These are phyloP conservation scores for Ylistrum balloti DNA, from an alignment of 1,140 invertebrate genomes.

Conservation along the genomic window DNA sequence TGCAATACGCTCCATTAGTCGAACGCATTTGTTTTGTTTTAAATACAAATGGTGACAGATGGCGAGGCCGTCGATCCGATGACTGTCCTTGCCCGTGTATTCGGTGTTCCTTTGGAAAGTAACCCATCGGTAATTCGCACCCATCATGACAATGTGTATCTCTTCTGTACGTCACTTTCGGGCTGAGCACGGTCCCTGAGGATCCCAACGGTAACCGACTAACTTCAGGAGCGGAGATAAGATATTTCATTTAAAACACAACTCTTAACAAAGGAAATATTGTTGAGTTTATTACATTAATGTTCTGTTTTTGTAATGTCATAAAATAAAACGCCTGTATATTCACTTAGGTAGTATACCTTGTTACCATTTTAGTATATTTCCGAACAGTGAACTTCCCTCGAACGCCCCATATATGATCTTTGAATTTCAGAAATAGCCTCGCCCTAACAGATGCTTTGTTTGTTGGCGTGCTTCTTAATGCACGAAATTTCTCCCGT, in stretches of 20 bases:
- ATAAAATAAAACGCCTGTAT: too few relatives aligned
- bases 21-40: slow-evolving; percentile 26
- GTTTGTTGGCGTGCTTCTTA: slow-evolving; percentile 38
- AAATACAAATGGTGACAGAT: slow-evolving; percentile 39
- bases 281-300: not conserved
- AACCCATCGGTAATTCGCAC: not conserved
- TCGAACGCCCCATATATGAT: not conserved
- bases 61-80: not conserved
- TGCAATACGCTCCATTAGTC: slow-evolving; percentile 27
- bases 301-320: not conserved
- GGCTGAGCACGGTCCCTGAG: not conserved
- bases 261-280: not conserved
- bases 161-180: not conserved
- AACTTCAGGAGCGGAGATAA: not conserved
- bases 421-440: not conserved
- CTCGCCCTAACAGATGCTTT: not conserved
- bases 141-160: not conserved
- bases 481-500: slow-evolving; percentile 27
- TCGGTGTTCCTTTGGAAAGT: not conserved
- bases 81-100: slow-evolving; percentile 14
- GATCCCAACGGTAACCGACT: not conserved
- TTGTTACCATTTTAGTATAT: too few relatives aligned
- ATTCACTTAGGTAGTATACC: not conserved
- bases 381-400: not conserved
- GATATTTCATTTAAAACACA: not conserved